phyloP scores from a whole-genome alignment of 2,113 vertebrate genomes.

The Clarias magur region DNA sequence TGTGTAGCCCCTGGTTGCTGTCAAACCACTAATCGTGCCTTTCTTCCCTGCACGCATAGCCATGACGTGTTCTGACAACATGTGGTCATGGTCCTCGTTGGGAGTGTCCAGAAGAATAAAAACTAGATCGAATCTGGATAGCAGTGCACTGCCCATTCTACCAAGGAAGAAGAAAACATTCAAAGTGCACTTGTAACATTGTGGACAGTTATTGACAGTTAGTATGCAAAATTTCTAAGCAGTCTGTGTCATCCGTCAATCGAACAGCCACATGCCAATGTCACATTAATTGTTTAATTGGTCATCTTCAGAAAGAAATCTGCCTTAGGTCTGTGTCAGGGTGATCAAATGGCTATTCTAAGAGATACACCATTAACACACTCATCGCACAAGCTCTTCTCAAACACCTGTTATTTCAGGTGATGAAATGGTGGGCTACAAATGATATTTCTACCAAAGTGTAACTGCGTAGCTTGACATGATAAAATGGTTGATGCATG shows the following conservation, averaged over 20 bases:
- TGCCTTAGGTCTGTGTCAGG: not conserved
- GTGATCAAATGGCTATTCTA: not conserved
- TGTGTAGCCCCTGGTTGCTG: conserved; percentile 61
- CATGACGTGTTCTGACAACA: conserved; percentile 93
- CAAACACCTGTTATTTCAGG: not conserved
- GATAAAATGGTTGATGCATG: not conserved
- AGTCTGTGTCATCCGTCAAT: not conserved
- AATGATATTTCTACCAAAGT: not conserved
- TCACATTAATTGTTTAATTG: not conserved
- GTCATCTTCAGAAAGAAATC: not conserved
- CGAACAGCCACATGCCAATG: not conserved
- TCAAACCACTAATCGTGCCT: conserved; percentile 67
- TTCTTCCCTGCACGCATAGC: conserved; percentile 82
- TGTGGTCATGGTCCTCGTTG: conserved; percentile 90
- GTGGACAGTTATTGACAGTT: not conserved
- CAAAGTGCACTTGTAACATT: not conserved
- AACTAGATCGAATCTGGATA: conserved; percentile 94
- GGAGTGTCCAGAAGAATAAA: conserved; percentile 96
- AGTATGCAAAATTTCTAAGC: not conserved
- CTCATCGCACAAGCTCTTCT: not conserved
- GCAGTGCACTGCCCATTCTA: conserved; percentile 93
- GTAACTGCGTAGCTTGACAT: not conserved
- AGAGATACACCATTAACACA: not conserved
- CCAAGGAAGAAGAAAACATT: not conserved
- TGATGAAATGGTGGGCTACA: not conserved